A percentile compares a stretch with the other conserved stretches of the same genome.
phyloP scores from a whole-genome alignment of 1,140 invertebrate species.

The Melipona quadrifasciata region DNA sequence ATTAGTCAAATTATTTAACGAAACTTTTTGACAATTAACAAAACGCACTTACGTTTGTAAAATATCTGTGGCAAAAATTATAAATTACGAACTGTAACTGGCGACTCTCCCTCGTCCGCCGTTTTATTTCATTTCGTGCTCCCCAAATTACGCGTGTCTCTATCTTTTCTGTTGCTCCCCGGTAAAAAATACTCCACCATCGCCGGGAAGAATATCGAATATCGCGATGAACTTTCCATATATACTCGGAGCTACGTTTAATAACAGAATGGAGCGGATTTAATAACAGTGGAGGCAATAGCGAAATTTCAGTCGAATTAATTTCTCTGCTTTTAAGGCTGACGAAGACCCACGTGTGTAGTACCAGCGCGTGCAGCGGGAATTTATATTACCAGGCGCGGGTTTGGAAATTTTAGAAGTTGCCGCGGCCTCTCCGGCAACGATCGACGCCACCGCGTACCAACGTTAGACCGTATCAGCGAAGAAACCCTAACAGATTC shows the following conservation, averaged over 20 bases:
- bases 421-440: not conserved
- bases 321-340: not conserved
- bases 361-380: not conserved
- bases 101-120: no score
- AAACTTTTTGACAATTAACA: no score
- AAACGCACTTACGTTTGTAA: no score
- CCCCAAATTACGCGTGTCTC: no score
- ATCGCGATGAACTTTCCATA: not conserved
- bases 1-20: no score
- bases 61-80: no score
- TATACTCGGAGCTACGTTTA: not conserved
- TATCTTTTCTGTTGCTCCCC: not conserved
- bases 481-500: not conserved
- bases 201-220: not conserved
- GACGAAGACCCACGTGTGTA: not conserved
- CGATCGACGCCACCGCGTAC: not conserved
- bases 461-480: not conserved
- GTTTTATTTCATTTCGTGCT: no score
- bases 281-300: not conserved
- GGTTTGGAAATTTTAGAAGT: not conserved
- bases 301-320: not conserved
- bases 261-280: not conserved
- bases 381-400: not conserved
- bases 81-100: no score
- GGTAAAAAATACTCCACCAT: not conserved